Conservation (phyloP, 2,888 invertebrate species). For the Hirtodrosophila duncani region DNA sequence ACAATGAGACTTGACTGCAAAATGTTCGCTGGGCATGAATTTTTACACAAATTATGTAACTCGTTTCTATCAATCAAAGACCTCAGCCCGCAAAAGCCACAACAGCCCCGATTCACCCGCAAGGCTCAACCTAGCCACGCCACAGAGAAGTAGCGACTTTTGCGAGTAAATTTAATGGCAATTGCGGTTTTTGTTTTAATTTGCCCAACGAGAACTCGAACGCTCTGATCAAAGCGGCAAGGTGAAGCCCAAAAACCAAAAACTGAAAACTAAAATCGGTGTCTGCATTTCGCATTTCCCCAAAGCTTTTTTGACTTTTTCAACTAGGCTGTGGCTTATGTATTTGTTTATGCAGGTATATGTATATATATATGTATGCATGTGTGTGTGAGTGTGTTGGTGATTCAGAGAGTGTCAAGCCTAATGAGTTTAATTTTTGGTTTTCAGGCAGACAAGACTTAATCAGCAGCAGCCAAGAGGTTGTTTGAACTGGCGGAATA, state of each 20-base stretch:
- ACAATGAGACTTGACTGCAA: no score
- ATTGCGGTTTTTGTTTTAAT: conserved; percentile 65
- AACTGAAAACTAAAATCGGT: conserved; percentile 33
- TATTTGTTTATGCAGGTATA: no score
- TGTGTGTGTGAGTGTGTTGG: conserved; percentile 2
- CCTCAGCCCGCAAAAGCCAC: conserved; percentile 53
- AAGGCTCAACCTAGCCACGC: not conserved
- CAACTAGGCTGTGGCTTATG: conserved; percentile 8
- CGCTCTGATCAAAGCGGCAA: conserved; percentile 63
- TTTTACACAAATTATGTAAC: conserved; percentile 43
- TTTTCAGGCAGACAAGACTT: conserved; percentile 19
- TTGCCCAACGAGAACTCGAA: conserved; percentile 27
- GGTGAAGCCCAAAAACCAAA: conserved; percentile 22
- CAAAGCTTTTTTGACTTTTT: conserved; percentile 9
- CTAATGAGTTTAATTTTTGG: conserved; percentile 41
- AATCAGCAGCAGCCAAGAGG: conserved; percentile 10
- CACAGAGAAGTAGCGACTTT: conserved; percentile 13
- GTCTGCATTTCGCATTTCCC: conserved; percentile 21
- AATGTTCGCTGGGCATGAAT: no score
- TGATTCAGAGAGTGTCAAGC: conserved; percentile 14
- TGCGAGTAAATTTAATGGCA: conserved; percentile 52
- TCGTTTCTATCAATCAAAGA: conserved; percentile 63
- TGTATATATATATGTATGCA: conserved; percentile 17
- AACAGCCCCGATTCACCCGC: conserved; percentile 7
- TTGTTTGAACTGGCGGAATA: conserved; percentile 13